These are phyloP conservation scores for Crocodylus rhombifer DNA, from an alignment of 2,797 vertebrate species.

Conservation along the genomic window DNA sequence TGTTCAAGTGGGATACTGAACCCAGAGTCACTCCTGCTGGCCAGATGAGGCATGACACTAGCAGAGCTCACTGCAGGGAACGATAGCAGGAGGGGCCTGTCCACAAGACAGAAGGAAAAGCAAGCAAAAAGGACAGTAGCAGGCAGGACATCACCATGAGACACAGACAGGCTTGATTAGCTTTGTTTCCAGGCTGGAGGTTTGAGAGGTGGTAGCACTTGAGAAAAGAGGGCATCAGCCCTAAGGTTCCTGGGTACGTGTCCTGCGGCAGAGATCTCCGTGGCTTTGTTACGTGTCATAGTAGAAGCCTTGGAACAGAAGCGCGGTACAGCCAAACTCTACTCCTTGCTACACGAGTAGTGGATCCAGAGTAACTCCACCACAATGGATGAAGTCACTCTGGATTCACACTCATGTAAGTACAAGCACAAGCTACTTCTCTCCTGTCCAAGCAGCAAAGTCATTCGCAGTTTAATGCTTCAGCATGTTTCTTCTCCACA, in stretches of 20 bases:
- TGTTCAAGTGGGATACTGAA: background rate
- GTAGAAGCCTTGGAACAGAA: background rate
- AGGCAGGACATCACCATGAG: background rate
- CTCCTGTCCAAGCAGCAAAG: background rate
- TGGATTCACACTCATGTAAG: background rate
- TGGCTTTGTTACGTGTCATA: fast-evolving
- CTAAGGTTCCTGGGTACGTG: background rate
- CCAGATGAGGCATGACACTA: background rate
- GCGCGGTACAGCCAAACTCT: background rate
- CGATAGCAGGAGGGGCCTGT: background rate
- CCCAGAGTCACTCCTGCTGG: background rate
- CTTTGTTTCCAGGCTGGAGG: conserved; percentile 22
- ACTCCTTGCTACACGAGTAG: background rate
- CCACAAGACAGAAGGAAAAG: background rate
- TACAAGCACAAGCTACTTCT: background rate
- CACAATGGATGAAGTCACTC: background rate
- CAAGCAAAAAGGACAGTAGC: background rate
- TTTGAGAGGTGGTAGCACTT: background rate
- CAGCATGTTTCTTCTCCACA: background rate
- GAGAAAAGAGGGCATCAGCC: background rate
- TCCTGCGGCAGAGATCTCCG: background rate
- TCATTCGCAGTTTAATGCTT: background rate
- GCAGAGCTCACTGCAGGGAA: background rate
- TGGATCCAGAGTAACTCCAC: conserved; percentile 8
- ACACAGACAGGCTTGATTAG: background rate